Conservation (phyloP, 1,140 invertebrate genomes). For the Trialeurodes vaporariorum region DNA sequence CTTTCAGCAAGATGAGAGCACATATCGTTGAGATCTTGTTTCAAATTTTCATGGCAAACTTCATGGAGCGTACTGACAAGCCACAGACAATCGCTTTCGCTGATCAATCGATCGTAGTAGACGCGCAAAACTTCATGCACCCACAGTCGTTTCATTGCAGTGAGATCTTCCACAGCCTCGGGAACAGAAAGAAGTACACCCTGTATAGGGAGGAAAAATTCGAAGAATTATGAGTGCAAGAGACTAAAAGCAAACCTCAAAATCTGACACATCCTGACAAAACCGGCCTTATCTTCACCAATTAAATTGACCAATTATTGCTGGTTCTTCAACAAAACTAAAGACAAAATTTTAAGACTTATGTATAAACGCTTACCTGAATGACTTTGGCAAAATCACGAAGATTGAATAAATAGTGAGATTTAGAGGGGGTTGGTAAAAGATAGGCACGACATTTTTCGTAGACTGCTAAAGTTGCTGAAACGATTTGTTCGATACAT, state of each 20-base stretch:
- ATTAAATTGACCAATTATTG: too few relatives aligned
- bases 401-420: slow-evolving; percentile 90
- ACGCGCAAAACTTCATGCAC: slow-evolving; percentile 88
- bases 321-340: too few relatives aligned
- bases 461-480: slow-evolving; percentile 76
- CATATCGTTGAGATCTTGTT: slow-evolving; percentile 41
- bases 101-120: slow-evolving; percentile 84
- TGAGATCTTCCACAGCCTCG: slow-evolving; percentile 77
- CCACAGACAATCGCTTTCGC: slow-evolving; percentile 71
- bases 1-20: slow-evolving; percentile 30
- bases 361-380: too few relatives aligned
- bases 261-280: too few relatives aligned
- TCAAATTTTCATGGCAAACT: slow-evolving; percentile 35
- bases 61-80: slow-evolving; percentile 45
- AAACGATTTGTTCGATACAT: slow-evolving; percentile 78
- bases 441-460: slow-evolving; percentile 69
- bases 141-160: slow-evolving; percentile 84
- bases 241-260: too few relatives aligned
- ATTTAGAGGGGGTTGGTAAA: slow-evolving; percentile 80
- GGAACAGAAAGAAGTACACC: slow-evolving; percentile 85
- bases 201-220: slow-evolving; percentile 36
- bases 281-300: too few relatives aligned
- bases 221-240: not conserved
- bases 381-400: slow-evolving; percentile 89
- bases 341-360: too few relatives aligned